These are phyloP conservation scores for Eleutherodactylus coqui DNA, from an alignment of 2,797 vertebrate species.

Conservation along the genomic window DNA sequence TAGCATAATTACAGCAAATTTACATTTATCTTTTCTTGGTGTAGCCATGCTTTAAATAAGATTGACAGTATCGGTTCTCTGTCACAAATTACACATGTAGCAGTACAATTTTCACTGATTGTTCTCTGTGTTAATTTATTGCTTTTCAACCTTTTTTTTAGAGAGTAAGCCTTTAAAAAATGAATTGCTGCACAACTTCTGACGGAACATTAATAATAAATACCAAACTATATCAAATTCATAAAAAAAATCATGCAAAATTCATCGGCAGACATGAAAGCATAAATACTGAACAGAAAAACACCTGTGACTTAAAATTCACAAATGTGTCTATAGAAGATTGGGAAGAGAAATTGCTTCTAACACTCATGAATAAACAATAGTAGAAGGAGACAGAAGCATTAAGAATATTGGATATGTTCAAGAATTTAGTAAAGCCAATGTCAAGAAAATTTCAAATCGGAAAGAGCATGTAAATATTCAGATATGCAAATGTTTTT, in stretches of 20 bases:
- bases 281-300: constrained; percentile 57
- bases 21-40: neutral
- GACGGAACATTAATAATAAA: constrained; percentile 59
- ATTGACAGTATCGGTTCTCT: constrained; percentile 9
- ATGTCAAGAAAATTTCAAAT: neutral
- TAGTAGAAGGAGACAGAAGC: constrained; percentile 33
- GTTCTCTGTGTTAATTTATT: constrained; percentile 44
- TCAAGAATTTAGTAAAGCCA: constrained; percentile 27
- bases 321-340: constrained; percentile 56
- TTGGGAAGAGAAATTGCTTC: constrained; percentile 52
- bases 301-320: constrained; percentile 62
- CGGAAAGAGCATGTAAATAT: neutral
- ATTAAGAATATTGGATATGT: constrained; percentile 27
- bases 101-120: constrained; percentile 15
- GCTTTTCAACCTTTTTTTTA: neutral
- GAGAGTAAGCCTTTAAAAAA: constrained; percentile 43
- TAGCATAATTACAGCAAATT: neutral
- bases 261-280: constrained; percentile 58
- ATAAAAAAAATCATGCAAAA: constrained; percentile 60
- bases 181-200: constrained; percentile 47
- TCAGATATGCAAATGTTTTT: constrained; percentile 10
- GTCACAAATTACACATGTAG: constrained; percentile 11
- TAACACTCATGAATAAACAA: constrained; percentile 57
- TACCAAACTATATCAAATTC: constrained; percentile 59
- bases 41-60: neutral